A percentile compares a stretch with the other conserved stretches of the same genome.
phyloP scores from a whole-genome alignment of 2,888 invertebrate species.

The Chymomyza procnemis region DNA sequence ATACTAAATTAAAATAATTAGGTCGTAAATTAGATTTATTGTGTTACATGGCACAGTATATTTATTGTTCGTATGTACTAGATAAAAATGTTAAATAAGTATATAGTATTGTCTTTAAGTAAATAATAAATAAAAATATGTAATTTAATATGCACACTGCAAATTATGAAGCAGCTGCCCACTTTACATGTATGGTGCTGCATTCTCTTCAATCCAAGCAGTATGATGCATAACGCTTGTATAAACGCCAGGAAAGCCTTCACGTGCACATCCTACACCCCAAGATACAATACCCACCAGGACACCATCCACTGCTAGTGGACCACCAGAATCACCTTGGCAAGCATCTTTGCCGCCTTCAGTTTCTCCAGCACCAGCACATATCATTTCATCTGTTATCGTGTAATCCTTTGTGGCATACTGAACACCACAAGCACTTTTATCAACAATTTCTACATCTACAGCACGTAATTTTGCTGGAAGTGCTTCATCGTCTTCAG shows the following conservation, averaged over 20 bases:
- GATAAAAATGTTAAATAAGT: background rate
- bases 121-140: too few relatives aligned
- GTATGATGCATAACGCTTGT: constrained; percentile 55
- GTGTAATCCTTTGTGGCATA: constrained; percentile 75
- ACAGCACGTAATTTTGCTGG: constrained; percentile 78
- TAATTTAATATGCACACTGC: background rate
- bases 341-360: constrained; percentile 70
- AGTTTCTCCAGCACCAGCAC: constrained; percentile 57
- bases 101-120: too few relatives aligned
- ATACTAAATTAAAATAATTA: too few relatives aligned
- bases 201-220: constrained; percentile 60
- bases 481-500: constrained; percentile 55
- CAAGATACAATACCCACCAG: constrained; percentile 74
- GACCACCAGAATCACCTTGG: constrained; percentile 76
- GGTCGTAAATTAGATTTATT: background rate
- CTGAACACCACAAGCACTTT: constrained; percentile 77
- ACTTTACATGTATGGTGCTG: constrained; percentile 51
- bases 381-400: constrained; percentile 71
- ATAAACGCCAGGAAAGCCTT: constrained; percentile 72
- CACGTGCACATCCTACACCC: constrained; percentile 72
- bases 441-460: constrained; percentile 79
- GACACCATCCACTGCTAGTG: constrained; percentile 59
- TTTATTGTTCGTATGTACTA: constrained; percentile 38
- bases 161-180: background rate
- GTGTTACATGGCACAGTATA: constrained; percentile 17